Evolutionary conservation across 2,888 invertebrate species (phyloP).

Genomic region (Globia sparganii): DNA sequence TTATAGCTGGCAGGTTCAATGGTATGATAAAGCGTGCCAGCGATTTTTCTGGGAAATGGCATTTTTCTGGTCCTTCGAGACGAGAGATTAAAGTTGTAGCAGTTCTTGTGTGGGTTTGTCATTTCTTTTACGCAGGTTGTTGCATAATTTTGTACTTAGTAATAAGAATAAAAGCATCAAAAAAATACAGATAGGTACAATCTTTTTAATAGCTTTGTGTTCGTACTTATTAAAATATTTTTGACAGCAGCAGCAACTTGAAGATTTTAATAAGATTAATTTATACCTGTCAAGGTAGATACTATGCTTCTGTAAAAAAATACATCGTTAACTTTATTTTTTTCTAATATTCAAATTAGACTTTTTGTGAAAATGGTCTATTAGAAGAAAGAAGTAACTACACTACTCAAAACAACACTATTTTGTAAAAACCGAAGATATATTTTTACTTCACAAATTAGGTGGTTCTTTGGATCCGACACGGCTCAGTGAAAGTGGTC

Average conservation of each 20-base stretch:
- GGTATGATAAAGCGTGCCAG: conserved; percentile 45
- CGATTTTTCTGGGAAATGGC: conserved; percentile 57
- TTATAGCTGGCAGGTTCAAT: conserved; percentile 42
- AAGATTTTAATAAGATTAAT: background rate
- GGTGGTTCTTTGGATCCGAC: conserved; percentile 53
- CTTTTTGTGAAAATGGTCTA: background rate
- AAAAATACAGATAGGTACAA: background rate
- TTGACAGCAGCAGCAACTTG: background rate
- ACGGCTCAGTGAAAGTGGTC: conserved; percentile 62
- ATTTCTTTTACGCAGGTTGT: conserved; percentile 30
- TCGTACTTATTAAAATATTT: background rate
- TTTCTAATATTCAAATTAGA: background rate
- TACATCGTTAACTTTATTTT: background rate
- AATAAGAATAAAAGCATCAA: conserved; percentile 11
- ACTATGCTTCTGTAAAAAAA: background rate
- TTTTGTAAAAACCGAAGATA: conserved; percentile 18
- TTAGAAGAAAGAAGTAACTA: background rate
- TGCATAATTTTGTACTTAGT: conserved; percentile 26
- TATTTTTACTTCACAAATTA: conserved; percentile 53
- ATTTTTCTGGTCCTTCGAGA: conserved; percentile 29
- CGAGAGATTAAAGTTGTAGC: conserved; percentile 55
- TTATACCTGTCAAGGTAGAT: background rate
- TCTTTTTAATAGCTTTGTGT: background rate
- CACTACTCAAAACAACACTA: conserved; percentile 8
- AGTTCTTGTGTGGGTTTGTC: conserved; percentile 31